These are phyloP conservation scores for Drosophila repleta DNA, from an alignment of 1,140 invertebrate species.

Conservation along the genomic window DNA sequence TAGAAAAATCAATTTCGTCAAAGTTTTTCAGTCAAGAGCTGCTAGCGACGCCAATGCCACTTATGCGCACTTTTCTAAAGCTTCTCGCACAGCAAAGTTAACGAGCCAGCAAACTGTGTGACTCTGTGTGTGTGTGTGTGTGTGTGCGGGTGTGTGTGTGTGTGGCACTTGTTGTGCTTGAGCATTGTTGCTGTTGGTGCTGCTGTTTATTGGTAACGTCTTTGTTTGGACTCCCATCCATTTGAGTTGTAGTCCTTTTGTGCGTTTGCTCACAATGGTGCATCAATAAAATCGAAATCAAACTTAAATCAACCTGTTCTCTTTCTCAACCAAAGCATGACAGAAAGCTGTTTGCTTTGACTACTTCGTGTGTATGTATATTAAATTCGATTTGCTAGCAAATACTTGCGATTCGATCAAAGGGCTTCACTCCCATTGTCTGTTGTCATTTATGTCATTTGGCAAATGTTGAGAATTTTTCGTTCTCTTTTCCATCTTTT, in stretches of 20 bases:
- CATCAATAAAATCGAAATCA: conserved; percentile 5
- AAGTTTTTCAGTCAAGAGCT: conserved; percentile 60
- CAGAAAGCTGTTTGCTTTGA: conserved; percentile 22
- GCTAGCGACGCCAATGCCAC: conserved; percentile 41
- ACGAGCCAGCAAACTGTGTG: conserved; percentile 66
- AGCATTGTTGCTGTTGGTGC: conserved; percentile 13
- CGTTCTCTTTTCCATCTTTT: background rate
- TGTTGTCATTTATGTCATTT: background rate
- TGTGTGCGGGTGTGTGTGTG: conserved; percentile 11
- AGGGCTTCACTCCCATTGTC: background rate
- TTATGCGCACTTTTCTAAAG: conserved; percentile 65
- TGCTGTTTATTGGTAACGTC: conserved; percentile 69
- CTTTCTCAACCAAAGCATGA: background rate
- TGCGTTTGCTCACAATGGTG: conserved; percentile 12
- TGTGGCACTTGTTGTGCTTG: conserved; percentile 29
- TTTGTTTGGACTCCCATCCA: conserved; percentile 37
- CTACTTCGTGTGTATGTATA: background rate
- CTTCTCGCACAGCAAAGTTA: conserved; percentile 57
- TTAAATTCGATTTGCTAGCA: background rate
- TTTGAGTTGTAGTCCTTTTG: conserved; percentile 13
- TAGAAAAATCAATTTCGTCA: conserved; percentile 81
- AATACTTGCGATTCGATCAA: background rate
- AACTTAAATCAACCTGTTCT: conserved; percentile 8
- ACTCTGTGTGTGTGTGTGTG: conserved; percentile 7
- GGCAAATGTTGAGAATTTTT: background rate